These are phyloP conservation scores for Musca domestica DNA, from an alignment of 1,140 invertebrate genomes.

Conservation along the genomic window DNA sequence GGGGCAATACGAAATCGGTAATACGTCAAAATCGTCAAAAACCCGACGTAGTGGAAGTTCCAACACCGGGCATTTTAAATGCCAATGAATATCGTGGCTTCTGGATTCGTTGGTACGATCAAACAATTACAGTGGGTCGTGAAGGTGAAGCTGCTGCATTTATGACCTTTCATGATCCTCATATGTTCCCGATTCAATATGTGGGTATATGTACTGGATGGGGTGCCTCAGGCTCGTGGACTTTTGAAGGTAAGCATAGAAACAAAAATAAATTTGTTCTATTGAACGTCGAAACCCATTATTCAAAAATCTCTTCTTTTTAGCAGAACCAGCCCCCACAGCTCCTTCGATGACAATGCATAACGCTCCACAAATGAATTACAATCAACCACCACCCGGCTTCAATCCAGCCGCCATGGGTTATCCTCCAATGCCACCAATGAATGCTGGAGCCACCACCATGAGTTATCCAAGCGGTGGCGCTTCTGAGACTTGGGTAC, in stretches of 20 bases:
- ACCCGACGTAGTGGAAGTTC: constrained; percentile 71
- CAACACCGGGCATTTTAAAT: constrained; percentile 70
- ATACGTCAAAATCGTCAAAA: constrained; percentile 75
- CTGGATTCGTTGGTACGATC: constrained; percentile 76
- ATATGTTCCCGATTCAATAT: constrained; percentile 67
- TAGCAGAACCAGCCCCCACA: constrained; percentile 32
- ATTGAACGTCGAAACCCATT: too few species aligned
- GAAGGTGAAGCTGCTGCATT: constrained; percentile 66
- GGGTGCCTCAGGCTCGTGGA: constrained; percentile 78
- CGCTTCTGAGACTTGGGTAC: constrained; percentile 63
- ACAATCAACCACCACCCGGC: too few species aligned
- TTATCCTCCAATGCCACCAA: too few species aligned
- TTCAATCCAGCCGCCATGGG: too few species aligned
- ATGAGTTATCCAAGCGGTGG: constrained; percentile 39
- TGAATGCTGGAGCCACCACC: constrained; percentile 22
- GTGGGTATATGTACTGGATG: constrained; percentile 82
- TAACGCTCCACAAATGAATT: constrained; percentile 31
- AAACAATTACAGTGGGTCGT: constrained; percentile 53
- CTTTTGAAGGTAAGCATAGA: constrained; percentile 68
- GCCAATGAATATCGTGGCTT: constrained; percentile 73
- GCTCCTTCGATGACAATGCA: constrained; percentile 34
- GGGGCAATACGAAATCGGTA: constrained; percentile 79
- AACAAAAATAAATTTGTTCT: constrained; percentile 17
- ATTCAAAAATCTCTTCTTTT: not conserved
- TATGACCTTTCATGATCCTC: constrained; percentile 67